These are phyloP conservation scores for Platyscapa corneri DNA, from an alignment of 1,140 invertebrate genomes.

Conservation along the genomic window DNA sequence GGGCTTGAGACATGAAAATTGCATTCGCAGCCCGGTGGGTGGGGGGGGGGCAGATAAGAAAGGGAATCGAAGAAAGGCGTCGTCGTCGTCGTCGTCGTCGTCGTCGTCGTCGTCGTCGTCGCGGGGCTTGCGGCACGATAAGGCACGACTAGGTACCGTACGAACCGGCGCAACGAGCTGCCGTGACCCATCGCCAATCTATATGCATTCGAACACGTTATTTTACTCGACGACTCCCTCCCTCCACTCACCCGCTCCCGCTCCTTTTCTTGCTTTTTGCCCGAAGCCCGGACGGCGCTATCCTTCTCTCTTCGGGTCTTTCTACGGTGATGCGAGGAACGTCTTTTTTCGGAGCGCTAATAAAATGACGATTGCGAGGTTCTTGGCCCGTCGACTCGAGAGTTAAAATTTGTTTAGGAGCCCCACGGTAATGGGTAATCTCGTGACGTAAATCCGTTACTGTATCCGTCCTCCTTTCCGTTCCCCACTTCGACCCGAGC, in stretches of 20 bases:
- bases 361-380: background rate
- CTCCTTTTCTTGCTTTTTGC: background rate
- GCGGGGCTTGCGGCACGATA: slow-evolving; percentile 39
- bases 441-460: background rate
- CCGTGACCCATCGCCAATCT: slow-evolving; percentile 25
- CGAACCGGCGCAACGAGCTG: slow-evolving; percentile 17
- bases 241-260: background rate
- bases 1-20: slow-evolving; percentile 48
- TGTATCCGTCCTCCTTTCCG: background rate
- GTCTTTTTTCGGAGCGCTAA: background rate
- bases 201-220: slow-evolving; percentile 42
- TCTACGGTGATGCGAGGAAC: background rate
- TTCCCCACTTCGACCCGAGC: no score
- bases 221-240: slow-evolving; percentile 32
- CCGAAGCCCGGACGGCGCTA: no score
- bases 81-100: background rate
- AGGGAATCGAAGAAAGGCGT: slow-evolving; percentile 46
- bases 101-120: background rate
- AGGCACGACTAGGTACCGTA: slow-evolving; percentile 46
- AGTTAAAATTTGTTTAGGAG: background rate
- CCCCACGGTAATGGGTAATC: background rate
- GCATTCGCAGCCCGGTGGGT: slow-evolving; percentile 16
- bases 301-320: background rate
- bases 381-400: background rate
- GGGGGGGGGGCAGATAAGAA: slow-evolving; percentile 31